Evolutionary conservation across 2,888 invertebrate species (phyloP).

Genomic region (Rhamphomyia laevipes): DNA sequence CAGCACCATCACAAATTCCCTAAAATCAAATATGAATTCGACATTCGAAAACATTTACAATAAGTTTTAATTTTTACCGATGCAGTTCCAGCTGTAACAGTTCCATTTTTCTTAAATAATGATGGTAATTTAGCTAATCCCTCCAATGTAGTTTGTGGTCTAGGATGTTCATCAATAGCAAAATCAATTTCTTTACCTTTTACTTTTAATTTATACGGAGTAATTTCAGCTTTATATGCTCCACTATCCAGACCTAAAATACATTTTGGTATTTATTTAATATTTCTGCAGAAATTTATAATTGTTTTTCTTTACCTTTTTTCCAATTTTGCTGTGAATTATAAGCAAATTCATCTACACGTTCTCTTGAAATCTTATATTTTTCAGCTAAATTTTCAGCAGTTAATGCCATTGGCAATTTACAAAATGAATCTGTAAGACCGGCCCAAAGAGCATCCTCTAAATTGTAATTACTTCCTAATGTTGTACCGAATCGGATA

Average conservation of each 20-base stretch:
- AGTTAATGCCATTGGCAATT: conserved; percentile 90
- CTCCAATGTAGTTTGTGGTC: conserved; percentile 78
- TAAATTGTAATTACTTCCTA: conserved; percentile 64
- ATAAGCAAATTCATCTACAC: conserved; percentile 76
- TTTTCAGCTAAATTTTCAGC: conserved; percentile 87
- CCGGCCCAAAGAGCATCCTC: conserved; percentile 88
- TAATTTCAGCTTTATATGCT: conserved; percentile 79
- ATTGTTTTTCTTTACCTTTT: conserved; percentile 45
- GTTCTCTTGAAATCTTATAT: conserved; percentile 65
- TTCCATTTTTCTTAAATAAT: conserved; percentile 88
- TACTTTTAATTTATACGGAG: conserved; percentile 69
- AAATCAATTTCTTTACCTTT: conserved; percentile 73
- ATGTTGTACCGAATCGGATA: conserved; percentile 74
- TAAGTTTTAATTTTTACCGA: conserved; percentile 53
- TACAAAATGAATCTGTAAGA: conserved; percentile 77
- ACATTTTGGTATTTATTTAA: background rate
- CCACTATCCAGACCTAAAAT: conserved; percentile 72
- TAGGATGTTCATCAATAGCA: conserved; percentile 83
- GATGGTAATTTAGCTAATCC: conserved; percentile 72
- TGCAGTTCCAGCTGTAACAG: conserved; percentile 89
- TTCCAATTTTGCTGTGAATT: conserved; percentile 83
- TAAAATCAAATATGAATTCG: conserved; percentile 30
- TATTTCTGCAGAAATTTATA: background rate
- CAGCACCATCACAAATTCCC: conserved; percentile 98
- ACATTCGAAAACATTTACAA: background rate